Conservation (phyloP, 2,113 vertebrate species). For the Pygoscelis adeliae region DNA sequence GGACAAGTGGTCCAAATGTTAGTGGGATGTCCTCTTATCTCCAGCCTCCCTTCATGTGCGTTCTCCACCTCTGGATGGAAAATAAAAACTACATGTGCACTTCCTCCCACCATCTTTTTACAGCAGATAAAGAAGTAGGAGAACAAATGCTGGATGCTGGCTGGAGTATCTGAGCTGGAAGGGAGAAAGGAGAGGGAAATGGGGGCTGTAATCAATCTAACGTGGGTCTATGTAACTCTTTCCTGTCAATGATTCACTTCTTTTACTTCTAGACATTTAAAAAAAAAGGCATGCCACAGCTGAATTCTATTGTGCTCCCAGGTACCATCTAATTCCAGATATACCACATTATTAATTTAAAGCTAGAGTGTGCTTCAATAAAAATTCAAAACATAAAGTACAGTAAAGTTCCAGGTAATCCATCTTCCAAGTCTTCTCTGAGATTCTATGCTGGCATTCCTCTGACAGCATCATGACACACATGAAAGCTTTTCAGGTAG, state of each 20-base stretch:
- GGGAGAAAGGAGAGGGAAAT: background rate
- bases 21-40: background rate
- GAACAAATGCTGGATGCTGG: background rate
- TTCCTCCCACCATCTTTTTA: background rate
- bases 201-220: background rate
- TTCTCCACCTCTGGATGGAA: background rate
- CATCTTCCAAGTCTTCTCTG: background rate
- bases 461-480: background rate
- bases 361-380: background rate
- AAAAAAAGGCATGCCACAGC: background rate
- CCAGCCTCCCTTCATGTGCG: background rate
- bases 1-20: background rate
- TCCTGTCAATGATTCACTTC: background rate
- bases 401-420: background rate
- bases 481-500: background rate
- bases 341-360: background rate
- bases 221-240: background rate
- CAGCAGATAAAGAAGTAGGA: background rate
- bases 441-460: background rate
- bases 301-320: background rate
- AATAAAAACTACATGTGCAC: background rate
- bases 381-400: background rate
- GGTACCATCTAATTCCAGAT: background rate
- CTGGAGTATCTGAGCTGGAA: background rate
- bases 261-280: background rate